A percentile compares a stretch with the other conserved stretches of the same genome.
phyloP scores from a whole-genome alignment of 2,113 vertebrate species.

The Osmerus eperlanus region DNA sequence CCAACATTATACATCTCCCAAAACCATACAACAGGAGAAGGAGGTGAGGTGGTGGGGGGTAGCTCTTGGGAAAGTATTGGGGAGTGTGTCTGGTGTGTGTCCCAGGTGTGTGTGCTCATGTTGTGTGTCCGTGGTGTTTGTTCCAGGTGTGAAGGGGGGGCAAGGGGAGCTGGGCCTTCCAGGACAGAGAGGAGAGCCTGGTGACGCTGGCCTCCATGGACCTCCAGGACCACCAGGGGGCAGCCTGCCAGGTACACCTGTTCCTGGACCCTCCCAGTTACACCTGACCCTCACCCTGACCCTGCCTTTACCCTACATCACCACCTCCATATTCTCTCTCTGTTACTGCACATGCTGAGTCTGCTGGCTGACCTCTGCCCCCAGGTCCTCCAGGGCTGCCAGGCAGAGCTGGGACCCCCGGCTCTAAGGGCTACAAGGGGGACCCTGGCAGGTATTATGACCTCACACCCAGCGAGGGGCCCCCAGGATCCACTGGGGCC shows the following conservation, averaged over 20 bases:
- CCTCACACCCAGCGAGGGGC: background rate
- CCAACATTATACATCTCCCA: no score
- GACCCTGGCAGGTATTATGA: background rate
- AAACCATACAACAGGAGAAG: no score
- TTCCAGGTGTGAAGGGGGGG: background rate
- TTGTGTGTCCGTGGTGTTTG: no score
- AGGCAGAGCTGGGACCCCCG: background rate
- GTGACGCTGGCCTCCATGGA: background rate
- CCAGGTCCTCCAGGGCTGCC: background rate
- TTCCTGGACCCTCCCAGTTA: background rate
- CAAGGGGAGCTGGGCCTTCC: background rate
- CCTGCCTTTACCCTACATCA: background rate
- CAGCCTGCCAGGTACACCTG: background rate
- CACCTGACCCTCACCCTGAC: background rate
- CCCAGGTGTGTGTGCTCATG: background rate
- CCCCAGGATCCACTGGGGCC: background rate
- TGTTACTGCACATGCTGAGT: background rate
- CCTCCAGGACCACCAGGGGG: conserved; percentile 1
- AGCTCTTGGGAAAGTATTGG: no score
- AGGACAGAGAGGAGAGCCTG: background rate
- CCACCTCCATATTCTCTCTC: background rate
- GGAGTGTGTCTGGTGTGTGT: background rate
- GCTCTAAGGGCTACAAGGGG: conserved; percentile 10
- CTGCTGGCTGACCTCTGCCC: no score
- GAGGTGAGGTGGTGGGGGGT: no score